Base-by-base conservation (phyloP, 2,113 vertebrate species). In the Brachypodius melanocephalos region DNA sequence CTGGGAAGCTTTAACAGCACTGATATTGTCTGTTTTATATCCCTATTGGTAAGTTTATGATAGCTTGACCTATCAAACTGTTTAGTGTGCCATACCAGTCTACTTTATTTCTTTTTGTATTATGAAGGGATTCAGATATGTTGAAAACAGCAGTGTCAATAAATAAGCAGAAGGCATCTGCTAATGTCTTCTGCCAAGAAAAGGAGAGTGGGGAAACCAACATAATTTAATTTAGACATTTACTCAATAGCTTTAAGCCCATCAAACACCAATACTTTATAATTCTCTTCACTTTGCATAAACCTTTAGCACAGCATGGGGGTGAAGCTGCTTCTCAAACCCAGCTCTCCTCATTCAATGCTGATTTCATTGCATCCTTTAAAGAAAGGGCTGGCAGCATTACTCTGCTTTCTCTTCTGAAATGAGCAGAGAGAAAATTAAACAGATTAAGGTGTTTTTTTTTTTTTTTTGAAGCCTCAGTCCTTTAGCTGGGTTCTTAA, bases 1-100 rank as follows among this genome's bases (percentile, higher is more conserved):
- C 59, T 90, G 83, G 61, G 88, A 88, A 34, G 36, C 28, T 89
- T 86, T 84, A 94, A 84, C 85, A 80, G 71, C 72, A 43, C 32
- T 2, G 72, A 63, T 69, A 90, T 71, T 81, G 80, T 48, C 68
- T 74, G 34, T 1, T 95, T 95, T 92, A 90, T 93, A 92, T 96
- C 89, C 80, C 90, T 69, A n/a, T 32, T 73, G 90, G 86, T 86
- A 94, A 84, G 29, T 15, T 87, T 58, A 51, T 17, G 51, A 58
- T 63, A 81, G 43, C 36, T 74, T 94, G 38, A 86, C 76, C 76
- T 71, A 67, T 90, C 79, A 73, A 86, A 85, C 29, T 51, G 28
- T 84, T 93, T 80, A 67, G 40, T 57, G n/a, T 78, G 80, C 58
- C 72, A 40, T 36, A 73, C 29, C 40, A 74, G 49, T 73, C 42